Conservation (phyloP, 2,113 vertebrate species). For the Caranx melampygus region DNA sequence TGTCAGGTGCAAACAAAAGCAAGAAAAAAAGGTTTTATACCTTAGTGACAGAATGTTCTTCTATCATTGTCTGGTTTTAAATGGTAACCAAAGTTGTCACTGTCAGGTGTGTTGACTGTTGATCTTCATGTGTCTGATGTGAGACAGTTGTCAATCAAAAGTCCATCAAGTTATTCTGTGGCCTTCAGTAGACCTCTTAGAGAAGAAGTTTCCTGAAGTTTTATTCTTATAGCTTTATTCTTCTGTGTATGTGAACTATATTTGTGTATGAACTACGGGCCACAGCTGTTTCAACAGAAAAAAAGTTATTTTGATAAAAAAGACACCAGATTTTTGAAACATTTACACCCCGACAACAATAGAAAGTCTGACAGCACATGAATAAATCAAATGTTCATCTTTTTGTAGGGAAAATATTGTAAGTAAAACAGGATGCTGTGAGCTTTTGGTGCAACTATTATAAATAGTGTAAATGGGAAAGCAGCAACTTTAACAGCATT, state of each 20-base stretch:
- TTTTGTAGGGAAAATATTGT: background rate
- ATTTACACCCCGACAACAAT: conserved; percentile 15
- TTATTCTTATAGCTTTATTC: conserved; percentile 27
- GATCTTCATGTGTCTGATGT: conserved; percentile 34
- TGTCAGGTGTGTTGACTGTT: conserved; percentile 48
- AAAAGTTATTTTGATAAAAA: conserved; percentile 17
- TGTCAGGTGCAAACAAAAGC: background rate
- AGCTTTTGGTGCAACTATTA: background rate
- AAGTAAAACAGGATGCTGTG: background rate
- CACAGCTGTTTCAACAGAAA: conserved; percentile 26
- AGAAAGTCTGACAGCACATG: background rate
- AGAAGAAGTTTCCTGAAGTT: conserved; percentile 15
- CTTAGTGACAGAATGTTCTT: conserved; percentile 14
- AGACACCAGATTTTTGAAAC: conserved; percentile 20
- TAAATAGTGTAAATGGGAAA: too few species aligned
- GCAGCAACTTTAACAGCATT: background rate
- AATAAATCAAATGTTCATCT: background rate
- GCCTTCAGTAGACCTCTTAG: conserved; percentile 5
- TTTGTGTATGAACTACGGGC: conserved; percentile 6
- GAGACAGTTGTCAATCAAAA: conserved; percentile 50
- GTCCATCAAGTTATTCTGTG: conserved; percentile 38
- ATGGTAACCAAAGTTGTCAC: conserved; percentile 22
- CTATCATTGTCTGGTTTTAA: conserved; percentile 47
- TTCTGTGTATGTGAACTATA: background rate
- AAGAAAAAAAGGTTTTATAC: conserved; percentile 10